A percentile compares a stretch with the other conserved stretches of the same genome.
Conservation (phyloP, 1,140 invertebrate species). For the Pogonus chalceus region DNA sequence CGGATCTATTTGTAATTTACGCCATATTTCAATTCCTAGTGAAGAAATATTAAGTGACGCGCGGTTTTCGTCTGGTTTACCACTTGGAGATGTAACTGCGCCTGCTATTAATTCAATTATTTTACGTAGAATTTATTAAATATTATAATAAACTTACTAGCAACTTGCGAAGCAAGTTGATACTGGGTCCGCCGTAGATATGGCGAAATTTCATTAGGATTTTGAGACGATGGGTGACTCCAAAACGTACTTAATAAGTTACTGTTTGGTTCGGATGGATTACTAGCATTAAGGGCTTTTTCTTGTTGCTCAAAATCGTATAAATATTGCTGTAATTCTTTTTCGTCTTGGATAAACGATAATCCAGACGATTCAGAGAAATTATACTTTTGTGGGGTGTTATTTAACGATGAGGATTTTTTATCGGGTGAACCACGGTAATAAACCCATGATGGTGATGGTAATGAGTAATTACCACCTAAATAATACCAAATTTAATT, state of each 20-base stretch:
- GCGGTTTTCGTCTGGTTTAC: conserved; percentile 38
- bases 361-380: conserved; percentile 26
- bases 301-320: conserved; percentile 26
- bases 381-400: not conserved
- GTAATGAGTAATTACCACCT: conserved; percentile 27
- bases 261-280: conserved; percentile 19
- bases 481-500: conserved; percentile 9
- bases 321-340: conserved; percentile 36
- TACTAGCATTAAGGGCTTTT: conserved; percentile 20
- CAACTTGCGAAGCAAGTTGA: conserved; percentile 42
- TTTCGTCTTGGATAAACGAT: conserved; percentile 37
- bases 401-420: not conserved
- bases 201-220: conserved; percentile 41
- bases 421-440: conserved; percentile 12
- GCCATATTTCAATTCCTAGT: conserved; percentile 44
- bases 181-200: conserved; percentile 42
- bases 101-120: conserved; percentile 21
- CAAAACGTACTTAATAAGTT: conserved; percentile 42
- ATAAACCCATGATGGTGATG: conserved; percentile 27
- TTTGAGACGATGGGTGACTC: conserved; percentile 44
- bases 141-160: conserved; percentile 30
- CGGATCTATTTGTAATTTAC: conserved; percentile 48
- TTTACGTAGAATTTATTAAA: conserved; percentile 15
- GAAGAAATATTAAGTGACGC: conserved; percentile 36
- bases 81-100: conserved; percentile 34